A percentile compares a stretch with the other conserved stretches of the same genome.
phyloP scores from a whole-genome alignment of 2,888 invertebrate genomes.

The Andrena flavipes region DNA sequence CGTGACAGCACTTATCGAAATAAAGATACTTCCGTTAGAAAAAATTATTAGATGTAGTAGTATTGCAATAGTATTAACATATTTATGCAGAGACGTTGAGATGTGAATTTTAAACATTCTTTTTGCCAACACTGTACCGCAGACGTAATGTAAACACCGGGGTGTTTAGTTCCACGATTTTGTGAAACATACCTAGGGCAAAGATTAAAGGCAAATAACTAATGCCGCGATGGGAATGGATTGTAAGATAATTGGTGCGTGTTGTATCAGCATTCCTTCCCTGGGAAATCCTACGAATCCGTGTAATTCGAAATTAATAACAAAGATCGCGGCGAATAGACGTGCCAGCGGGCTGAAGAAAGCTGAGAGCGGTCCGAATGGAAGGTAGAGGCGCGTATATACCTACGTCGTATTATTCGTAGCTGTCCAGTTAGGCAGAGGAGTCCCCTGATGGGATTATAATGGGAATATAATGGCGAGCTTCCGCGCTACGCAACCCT shows the following conservation, averaged over 20 bases:
- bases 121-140: too few relatives aligned
- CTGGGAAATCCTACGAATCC: slow-evolving; percentile 4
- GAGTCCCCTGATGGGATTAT: slow-evolving; percentile 83
- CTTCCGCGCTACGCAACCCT: slow-evolving; percentile 81
- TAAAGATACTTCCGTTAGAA: neutral
- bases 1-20: too few relatives aligned
- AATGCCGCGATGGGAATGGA: neutral
- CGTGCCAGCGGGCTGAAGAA: slow-evolving; percentile 19
- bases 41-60: neutral
- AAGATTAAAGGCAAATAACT: neutral
- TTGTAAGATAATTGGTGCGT: neutral
- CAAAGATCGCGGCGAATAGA: slow-evolving; percentile 24
- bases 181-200: neutral
- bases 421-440: slow-evolving; percentile 77
- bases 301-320: slow-evolving; percentile 51
- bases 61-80: too few relatives aligned
- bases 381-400: slow-evolving; percentile 51
- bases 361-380: slow-evolving; percentile 41
- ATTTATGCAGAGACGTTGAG: too few relatives aligned
- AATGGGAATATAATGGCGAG: slow-evolving; percentile 83
- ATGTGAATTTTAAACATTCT: too few relatives aligned
- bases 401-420: slow-evolving; percentile 74
- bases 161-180: neutral
- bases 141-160: too few relatives aligned
- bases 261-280: neutral